Evolutionary conservation across 2,797 vertebrate species (phyloP), one percentile per base, ranked within the genome.

Genomic region (Siniperca obscura): DNA sequence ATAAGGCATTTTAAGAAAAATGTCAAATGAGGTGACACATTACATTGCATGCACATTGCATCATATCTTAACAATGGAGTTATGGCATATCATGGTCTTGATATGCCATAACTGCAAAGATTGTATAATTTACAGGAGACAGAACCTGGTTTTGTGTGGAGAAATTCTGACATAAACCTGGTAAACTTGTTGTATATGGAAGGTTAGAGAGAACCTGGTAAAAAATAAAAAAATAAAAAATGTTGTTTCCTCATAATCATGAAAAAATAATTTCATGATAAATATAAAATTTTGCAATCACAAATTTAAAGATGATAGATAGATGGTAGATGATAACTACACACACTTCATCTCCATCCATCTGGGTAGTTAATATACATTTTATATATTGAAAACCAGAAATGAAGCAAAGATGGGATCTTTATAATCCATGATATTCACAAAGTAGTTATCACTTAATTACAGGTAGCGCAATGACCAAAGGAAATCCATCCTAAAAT

Each of bases 321-420:
- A 30, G 30, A 30, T 30, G 19, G 19, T 34, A 48, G 30, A 30
- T 3, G 30, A 53, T 61, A 56, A 68, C 34, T 52, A 69, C n/a
- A 53, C 16, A 27, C 21, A 64, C 50, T 74, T 74, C 3, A 65
- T 57, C 7, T 55, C 5, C 3, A 65, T 38, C 22, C 40, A 48
- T 61, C 27, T 73, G 21, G 12, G 27, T n/a, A 42, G 42, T 65
- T 65, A 53, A 65, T 59, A 10, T 42, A 52, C 1, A 4, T 53
- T 70, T 83, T 48, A 70, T 68, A 80, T 80, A 70, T 66, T 70
- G n/a, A 73, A 77, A 81, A 57, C 27, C 44, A 38, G 44, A 69
- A 79, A 72, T 73, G 30, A 57, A 50, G 56, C 56, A 50, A 19
- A 76, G 55, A 76, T 61, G 40, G 50, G 48, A 62, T 72, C 40